Evolutionary conservation across 2,888 invertebrate genomes (phyloP), one percentile per base, ranked within the genome.

Genomic region (Meandrusa payeni): DNA sequence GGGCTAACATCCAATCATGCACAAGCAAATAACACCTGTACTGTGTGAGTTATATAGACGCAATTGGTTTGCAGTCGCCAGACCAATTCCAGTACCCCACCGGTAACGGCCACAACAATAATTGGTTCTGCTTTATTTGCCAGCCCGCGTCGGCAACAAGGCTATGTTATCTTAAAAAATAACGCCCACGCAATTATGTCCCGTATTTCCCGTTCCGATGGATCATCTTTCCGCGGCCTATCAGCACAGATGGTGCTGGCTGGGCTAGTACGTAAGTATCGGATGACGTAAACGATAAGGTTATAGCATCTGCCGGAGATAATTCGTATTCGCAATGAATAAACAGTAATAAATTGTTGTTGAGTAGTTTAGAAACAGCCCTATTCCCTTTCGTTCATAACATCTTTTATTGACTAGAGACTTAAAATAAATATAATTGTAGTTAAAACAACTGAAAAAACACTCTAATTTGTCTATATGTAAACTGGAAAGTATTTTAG

Each of bases 71-170:
- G 42, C 34, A 23, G 15, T 1, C 7, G 11, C 10, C 32, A 1
- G 23, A 3, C 38, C 22, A 19, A 38, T 38, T 27, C 40, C 51
- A 34, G 47, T 50, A 49, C 54, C 49, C 48, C 51, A 49, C 52
- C 50, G 53, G 53, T 48, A 55, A 54, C 58, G 52, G 28, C 24
- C 29, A 51, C 60, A 60, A 59, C 65, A 64, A 60, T 61, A 63
- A 70, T 71, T 68, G 58, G 68, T 73, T 69, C 59, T 66, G 67
- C 64, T 68, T 69, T 70, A 72, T 76, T 77, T 69, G 69, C 66
- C 54, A 61, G 59, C 60, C 58, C 57, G 57, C 57, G 55, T 49
- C 51, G 59, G 63, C 60, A 59, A 57, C 54, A 47, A 55, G 40
- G 36, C 45, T 44, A 42, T 49, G 41, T 42, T 38, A 45, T 27